Evolutionary conservation across 2,888 invertebrate species (phyloP).

Genomic region (Thalpophila matura): DNA sequence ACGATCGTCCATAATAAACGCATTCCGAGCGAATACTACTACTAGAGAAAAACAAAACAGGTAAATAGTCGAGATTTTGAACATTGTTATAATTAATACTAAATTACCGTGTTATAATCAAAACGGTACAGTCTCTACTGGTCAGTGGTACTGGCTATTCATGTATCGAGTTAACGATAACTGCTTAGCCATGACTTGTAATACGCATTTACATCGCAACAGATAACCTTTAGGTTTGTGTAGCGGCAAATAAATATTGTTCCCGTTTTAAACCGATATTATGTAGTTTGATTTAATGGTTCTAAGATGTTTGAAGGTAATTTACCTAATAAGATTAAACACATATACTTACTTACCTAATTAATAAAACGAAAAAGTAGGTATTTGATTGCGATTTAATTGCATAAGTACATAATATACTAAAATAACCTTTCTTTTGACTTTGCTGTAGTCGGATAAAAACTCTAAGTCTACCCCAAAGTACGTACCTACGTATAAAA

Average conservation of each 20-base stretch:
- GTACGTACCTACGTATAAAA: too few species aligned
- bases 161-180: constrained; percentile 62
- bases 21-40: constrained; percentile 59
- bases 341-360: too few species aligned
- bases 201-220: constrained; percentile 71
- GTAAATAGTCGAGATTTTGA: constrained; percentile 45
- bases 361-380: too few species aligned
- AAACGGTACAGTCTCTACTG: constrained; percentile 18
- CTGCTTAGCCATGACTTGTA: constrained; percentile 78
- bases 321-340: neutral
- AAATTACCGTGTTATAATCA: constrained; percentile 1
- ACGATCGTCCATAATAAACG: constrained; percentile 74
- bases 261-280: constrained; percentile 53
- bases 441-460: too few species aligned
- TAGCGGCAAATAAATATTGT: constrained; percentile 67
- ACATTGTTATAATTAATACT: constrained; percentile 55
- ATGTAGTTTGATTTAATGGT: constrained; percentile 1
- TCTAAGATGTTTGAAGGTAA: constrained; percentile 24
- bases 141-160: constrained; percentile 7
- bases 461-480: too few species aligned
- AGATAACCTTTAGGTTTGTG: constrained; percentile 82
- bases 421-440: too few species aligned
- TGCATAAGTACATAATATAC: too few species aligned
- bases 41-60: constrained; percentile 55
- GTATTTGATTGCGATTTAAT: too few species aligned